A percentile compares a stretch with the other conserved stretches of the same genome.
phyloP scores from a whole-genome alignment of 1,140 invertebrate genomes.

The Cryptotermes secundus region DNA sequence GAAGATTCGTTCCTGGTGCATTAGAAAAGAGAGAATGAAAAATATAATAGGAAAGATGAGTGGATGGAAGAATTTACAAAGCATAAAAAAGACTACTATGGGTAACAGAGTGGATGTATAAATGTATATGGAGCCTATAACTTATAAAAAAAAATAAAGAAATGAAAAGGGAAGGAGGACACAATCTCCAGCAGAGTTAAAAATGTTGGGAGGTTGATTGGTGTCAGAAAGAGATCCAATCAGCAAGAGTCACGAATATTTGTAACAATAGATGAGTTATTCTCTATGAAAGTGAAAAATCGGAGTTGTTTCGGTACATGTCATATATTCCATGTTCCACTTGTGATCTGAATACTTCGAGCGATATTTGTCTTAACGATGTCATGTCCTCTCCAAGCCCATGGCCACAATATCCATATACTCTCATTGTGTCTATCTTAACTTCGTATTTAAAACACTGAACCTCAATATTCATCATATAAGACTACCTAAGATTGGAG shows the following conservation, averaged over 20 bases:
- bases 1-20: neutral
- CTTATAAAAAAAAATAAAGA: neutral
- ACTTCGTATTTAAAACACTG: no score
- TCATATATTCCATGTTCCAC: neutral
- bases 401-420: no score
- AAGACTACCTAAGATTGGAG: no score
- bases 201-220: conserved; percentile 7
- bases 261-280: conserved; percentile 15
- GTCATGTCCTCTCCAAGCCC: no score
- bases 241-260: conserved; percentile 13
- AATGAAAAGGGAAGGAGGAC: neutral
- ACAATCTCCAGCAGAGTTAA: conserved; percentile 10
- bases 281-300: neutral
- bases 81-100: conserved; percentile 9
- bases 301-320: neutral
- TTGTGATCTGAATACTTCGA: neutral
- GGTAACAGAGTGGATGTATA: neutral
- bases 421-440: no score
- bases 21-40: conserved; percentile 13
- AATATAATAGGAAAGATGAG: conserved; percentile 9
- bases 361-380: no score
- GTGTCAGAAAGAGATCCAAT: conserved; percentile 12
- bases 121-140: neutral
- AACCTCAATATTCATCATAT: no score
- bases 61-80: conserved; percentile 19